These are phyloP conservation scores for Melikaiella ostensackeni DNA, from an alignment of 2,888 invertebrate species.

Conservation along the genomic window DNA sequence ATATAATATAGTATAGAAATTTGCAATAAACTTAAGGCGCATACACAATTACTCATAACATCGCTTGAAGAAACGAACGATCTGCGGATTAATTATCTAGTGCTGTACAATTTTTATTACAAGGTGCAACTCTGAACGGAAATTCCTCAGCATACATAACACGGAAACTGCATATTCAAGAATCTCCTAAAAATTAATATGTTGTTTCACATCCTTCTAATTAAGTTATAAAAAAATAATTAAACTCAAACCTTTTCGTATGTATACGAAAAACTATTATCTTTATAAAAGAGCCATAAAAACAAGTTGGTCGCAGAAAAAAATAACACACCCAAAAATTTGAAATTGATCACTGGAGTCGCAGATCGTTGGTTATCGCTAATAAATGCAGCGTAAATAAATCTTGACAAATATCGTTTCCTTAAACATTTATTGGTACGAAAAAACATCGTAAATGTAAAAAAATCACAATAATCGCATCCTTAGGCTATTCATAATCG, in stretches of 20 bases:
- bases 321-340: not conserved
- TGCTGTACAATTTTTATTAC: constrained; percentile 32
- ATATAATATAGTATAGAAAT: constrained; percentile 52
- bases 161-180: not conserved
- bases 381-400: constrained; percentile 34
- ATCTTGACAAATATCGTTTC: constrained; percentile 21
- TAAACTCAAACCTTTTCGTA: not conserved
- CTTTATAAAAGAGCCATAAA: too few species aligned
- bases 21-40: constrained; percentile 51
- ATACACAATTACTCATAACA: constrained; percentile 46
- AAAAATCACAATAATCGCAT: constrained; percentile 36
- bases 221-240: not conserved
- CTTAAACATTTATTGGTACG: constrained; percentile 24
- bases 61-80: constrained; percentile 32
- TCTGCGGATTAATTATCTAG: constrained; percentile 38
- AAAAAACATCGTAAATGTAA: constrained; percentile 27
- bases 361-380: constrained; percentile 37
- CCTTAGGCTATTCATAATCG: constrained; percentile 29
- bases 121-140: not conserved
- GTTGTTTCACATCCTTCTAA: not conserved
- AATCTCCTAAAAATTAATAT: not conserved
- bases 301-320: not conserved
- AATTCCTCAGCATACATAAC: constrained; percentile 1
- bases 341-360: constrained; percentile 20
- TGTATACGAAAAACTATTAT: not conserved